phyloP scores from a whole-genome alignment of 2,797 vertebrate species.

The Gambusia yucatana region DNA sequence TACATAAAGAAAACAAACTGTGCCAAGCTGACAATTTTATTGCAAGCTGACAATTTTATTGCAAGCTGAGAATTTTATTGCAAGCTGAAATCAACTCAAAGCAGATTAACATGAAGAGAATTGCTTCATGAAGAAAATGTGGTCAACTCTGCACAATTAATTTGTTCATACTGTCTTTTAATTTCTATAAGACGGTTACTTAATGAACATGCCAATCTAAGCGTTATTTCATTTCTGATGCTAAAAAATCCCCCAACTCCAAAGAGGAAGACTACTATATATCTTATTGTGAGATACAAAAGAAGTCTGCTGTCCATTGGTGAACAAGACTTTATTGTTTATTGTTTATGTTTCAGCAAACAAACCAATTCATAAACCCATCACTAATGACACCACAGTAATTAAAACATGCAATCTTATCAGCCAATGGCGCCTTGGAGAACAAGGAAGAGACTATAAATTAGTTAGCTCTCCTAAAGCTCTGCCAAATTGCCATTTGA shows the following conservation, averaged over 20 bases:
- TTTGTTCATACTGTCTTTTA: slow-evolving; percentile 15
- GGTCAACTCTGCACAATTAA: background rate
- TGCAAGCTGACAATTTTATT: background rate
- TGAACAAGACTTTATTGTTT: slow-evolving; percentile 4
- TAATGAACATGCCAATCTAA: slow-evolving; percentile 14
- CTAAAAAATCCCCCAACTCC: slow-evolving; percentile 4
- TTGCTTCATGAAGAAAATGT: slow-evolving; percentile 11
- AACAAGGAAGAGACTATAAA: background rate
- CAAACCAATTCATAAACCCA: slow-evolving; percentile 22
- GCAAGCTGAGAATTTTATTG: background rate
- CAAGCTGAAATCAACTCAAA: slow-evolving; percentile 1
- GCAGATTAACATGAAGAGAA: slow-evolving; percentile 8
- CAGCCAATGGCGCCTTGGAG: slow-evolving; percentile 4
- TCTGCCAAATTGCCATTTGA: background rate
- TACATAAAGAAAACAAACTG: background rate
- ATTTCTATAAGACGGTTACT: slow-evolving; percentile 13
- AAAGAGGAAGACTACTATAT: slow-evolving; percentile 12
- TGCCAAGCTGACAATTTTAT: background rate
- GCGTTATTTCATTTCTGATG: slow-evolving; percentile 10
- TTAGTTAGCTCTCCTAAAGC: slow-evolving; percentile 1
- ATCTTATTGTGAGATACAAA: slow-evolving; percentile 14
- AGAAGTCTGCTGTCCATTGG: slow-evolving; percentile 21
- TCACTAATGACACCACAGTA: slow-evolving; percentile 7
- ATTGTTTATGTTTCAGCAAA: slow-evolving; percentile 26
- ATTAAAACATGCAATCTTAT: slow-evolving; percentile 28